These are phyloP conservation scores for Lamprologus ornatipinnis DNA, from an alignment of 2,113 vertebrate genomes.

Conservation along the genomic window DNA sequence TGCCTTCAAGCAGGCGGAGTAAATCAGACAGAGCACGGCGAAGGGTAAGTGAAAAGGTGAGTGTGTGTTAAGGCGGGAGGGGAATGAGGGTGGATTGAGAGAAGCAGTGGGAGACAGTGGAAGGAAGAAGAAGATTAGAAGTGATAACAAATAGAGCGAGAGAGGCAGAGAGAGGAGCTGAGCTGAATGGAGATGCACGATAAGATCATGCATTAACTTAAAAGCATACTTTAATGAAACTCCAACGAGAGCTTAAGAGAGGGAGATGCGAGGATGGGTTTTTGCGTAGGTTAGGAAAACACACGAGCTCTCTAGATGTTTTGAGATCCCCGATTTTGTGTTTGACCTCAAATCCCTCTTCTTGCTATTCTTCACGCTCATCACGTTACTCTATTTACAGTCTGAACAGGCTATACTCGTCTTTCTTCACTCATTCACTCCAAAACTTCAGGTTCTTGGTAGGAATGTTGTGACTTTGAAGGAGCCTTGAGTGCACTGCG, in stretches of 20 bases:
- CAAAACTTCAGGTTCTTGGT: background rate
- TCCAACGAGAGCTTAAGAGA: constrained; percentile 15
- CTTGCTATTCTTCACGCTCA: background rate
- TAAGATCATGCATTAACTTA: constrained; percentile 67
- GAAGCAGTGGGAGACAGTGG: constrained; percentile 22
- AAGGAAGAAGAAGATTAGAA: constrained; percentile 57
- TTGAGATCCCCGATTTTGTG: background rate
- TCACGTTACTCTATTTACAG: background rate
- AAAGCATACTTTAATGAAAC: constrained; percentile 67
- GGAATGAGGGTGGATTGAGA: background rate
- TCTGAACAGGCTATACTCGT: background rate
- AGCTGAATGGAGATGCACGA: constrained; percentile 38
- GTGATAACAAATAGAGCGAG: constrained; percentile 53
- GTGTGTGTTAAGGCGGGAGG: background rate
- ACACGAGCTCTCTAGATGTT: background rate
- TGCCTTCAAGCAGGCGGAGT: constrained; percentile 50
- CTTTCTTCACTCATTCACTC: background rate
- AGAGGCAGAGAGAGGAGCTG: constrained; percentile 10
- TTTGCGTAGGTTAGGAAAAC: constrained; percentile 33
- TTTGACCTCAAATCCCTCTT: background rate
- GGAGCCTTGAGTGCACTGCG: background rate
- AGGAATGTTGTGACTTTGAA: background rate
- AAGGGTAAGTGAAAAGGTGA: constrained; percentile 23
- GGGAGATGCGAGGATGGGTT: background rate
- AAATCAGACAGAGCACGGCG: constrained; percentile 33